Evolutionary conservation across 1,140 invertebrate genomes (phyloP).

Genomic region (Conus ventricosus): DNA sequence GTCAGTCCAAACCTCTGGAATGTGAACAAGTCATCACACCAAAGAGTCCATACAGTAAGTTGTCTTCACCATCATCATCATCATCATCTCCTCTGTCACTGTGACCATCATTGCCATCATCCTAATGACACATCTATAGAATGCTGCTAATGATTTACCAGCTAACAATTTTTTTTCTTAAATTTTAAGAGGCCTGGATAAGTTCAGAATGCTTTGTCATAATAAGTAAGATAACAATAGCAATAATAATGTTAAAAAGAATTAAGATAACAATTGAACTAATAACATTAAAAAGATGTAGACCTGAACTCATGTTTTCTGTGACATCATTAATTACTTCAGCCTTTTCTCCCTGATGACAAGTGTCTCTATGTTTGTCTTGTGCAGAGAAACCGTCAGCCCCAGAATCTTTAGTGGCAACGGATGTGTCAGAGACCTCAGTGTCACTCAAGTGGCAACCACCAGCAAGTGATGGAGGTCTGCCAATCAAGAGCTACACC

Average conservation of each 20-base stretch:
- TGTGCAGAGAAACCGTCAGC: slow-evolving; percentile 60
- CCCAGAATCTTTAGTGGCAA: slow-evolving; percentile 60
- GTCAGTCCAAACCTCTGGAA: slow-evolving; percentile 78
- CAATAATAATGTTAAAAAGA: no score
- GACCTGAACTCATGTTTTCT: no score
- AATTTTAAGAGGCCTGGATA: no score
- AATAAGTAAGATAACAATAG: no score
- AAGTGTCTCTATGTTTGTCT: background rate
- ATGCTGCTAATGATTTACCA: background rate
- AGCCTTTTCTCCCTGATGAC: no score
- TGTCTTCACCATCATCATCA: slow-evolving; percentile 61
- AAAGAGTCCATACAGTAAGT: slow-evolving; percentile 95
- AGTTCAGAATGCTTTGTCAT: no score
- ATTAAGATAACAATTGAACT: no score
- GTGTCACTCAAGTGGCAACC: slow-evolving; percentile 85
- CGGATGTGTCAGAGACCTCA: slow-evolving; percentile 59
- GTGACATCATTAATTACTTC: no score
- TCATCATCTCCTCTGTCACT: background rate
- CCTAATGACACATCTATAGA: no score
- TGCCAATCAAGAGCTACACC: slow-evolving; percentile 92
- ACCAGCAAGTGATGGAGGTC: slow-evolving; percentile 97
- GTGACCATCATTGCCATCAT: background rate
- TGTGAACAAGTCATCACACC: slow-evolving; percentile 87
- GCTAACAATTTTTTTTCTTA: no score
- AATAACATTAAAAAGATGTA: no score